Conservation (phyloP, 2,888 invertebrate species). For the Drosophila rellima region DNA sequence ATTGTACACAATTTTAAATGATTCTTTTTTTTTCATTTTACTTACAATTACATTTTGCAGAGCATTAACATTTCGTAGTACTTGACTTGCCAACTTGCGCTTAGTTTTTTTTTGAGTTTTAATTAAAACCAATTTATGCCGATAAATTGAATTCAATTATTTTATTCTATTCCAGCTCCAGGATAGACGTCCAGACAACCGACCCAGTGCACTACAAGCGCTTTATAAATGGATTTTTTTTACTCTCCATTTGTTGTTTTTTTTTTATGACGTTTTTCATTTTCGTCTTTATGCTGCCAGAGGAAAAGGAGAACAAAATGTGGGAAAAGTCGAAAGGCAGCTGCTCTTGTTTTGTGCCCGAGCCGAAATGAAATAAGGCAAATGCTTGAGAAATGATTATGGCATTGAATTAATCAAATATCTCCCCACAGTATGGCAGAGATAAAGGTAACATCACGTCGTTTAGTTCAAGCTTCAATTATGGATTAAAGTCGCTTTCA, state of each 20-base stretch:
- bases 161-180: constrained; percentile 35
- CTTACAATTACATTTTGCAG: not conserved
- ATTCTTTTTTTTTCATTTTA: too few species aligned
- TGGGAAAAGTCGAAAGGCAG: constrained; percentile 20
- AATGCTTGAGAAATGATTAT: constrained; percentile 43
- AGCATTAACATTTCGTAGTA: not conserved
- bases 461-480: constrained; percentile 26
- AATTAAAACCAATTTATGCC: constrained; percentile 72
- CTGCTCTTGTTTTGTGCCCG: constrained; percentile 45
- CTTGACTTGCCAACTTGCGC: not conserved
- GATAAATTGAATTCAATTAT: constrained; percentile 73
- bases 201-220: constrained; percentile 40
- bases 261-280: constrained; percentile 20
- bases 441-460: constrained; percentile 21
- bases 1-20: too few species aligned
- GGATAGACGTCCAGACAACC: constrained; percentile 8
- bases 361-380: constrained; percentile 36
- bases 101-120: constrained; percentile 48
- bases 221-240: constrained; percentile 38
- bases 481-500: not conserved
- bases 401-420: constrained; percentile 53
- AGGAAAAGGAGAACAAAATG: not conserved
- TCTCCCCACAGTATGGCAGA: not conserved
- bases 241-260: too few species aligned
- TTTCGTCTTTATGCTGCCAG: constrained; percentile 10